Base-by-base conservation (phyloP, 2,113 vertebrate species). In the Psettodes erumei region DNA sequence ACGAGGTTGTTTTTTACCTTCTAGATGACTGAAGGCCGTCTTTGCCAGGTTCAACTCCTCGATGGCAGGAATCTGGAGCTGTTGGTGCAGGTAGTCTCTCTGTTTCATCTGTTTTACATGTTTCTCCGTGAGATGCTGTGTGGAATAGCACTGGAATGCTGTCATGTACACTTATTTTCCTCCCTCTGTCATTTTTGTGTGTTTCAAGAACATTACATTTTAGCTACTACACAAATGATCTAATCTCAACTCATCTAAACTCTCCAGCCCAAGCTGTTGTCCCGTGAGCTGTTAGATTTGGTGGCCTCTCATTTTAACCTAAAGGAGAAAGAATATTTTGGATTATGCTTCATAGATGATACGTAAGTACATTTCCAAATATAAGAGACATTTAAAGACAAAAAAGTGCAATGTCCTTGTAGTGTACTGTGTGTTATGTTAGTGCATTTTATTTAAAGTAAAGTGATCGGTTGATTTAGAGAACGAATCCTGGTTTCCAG, bases 261-360 rank as follows among this genome's bases (percentile, higher is more conserved):
- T 71, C 66, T 59, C 75, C 75, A 99, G 98, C 98, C 98, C 54
- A 99, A 97, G 92, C 95, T 99, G 82, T 86, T 99, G 87, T 96
- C 97, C 53, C 94, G 95, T 47, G 98, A 99, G 40, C 94, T 99
- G 65, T 74, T 99, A 77, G 98, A 99, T 86, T 91, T 99, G 59
- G 98, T 98, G 88, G 95, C 98, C 3, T 99, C 98, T 0, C 98
- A 99, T 91, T 99, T 99, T 85, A 99, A 95, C 91, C 94, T 99
- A 61, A 99, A 99, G 80, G 98, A 99, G 86, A 99, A 99, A 80
- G 98, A 99, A 54, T 99, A 98, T 86, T 99, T 99, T 92, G 98
- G 98, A 78, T 95, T 99, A 89, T 96, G 94, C 0, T 99, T 96
- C 81, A 93, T 95, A 40, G 95, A 98, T 93, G 96, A 98, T 75